Base-by-base conservation (phyloP, 2,888 invertebrate species). In the Mimumesa dahlbomi region DNA sequence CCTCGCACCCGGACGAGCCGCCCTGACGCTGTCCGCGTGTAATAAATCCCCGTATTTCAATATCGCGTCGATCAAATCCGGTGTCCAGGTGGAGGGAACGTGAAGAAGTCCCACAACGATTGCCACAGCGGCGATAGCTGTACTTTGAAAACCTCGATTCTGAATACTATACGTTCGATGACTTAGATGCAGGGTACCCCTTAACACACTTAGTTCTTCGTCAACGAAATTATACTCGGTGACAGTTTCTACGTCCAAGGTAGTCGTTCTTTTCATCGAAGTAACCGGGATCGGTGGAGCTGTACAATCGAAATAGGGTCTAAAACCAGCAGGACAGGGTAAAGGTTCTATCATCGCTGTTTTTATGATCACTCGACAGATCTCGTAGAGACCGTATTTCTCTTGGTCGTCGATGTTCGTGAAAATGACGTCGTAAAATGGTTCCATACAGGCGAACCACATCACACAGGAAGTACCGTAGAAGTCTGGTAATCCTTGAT, bases 1-100 rank as follows among this genome's bases (percentile, higher is more conserved):
- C 7, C 87, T 75, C 13, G 80, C 71, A 0, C 83, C 85, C 0
- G 84, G 73, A 0, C 78, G 79, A 13, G 65, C 59, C 0, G 75
- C 64, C 0, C 82, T 71, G 0, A 76, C 80, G 25, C 84, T 84
- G 50, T 88, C 88, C 1, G 91, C 91, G 81, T 93, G 91, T 2
- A 94, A 84, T 0, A 92, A 84, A 85, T 94, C 93, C 0, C 94
- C 94, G 67, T 93, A 93, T 74, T 92, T 92, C 7, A 94, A 79
- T 2, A 93, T 90, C 0, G 91, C 91, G 84, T 94, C 93, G 2
- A 94, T 83, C 0, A 93, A 87, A 0, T 89, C 84, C 0, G 91
- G 85, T 52, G 92, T 92, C 92, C 93, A 94, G 66, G 91, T 90
- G 0, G 88, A 84, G 43, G 92, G 90, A 0, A 91, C 91, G 77